These are phyloP conservation scores for Andrena fulva DNA, from an alignment of 2,888 invertebrate genomes.

Conservation along the genomic window DNA sequence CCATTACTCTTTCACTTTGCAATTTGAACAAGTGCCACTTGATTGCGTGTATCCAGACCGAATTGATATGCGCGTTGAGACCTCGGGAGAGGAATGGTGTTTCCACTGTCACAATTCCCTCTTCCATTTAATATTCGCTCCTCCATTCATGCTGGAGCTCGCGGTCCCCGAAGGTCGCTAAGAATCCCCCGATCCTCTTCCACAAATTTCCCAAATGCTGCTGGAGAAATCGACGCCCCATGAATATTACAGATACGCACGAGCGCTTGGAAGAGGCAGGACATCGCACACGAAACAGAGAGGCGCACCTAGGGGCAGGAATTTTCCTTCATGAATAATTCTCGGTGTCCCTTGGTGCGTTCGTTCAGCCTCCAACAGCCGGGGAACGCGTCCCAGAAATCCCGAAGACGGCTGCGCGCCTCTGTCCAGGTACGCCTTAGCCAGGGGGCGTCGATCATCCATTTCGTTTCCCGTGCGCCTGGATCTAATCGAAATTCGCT, in stretches of 20 bases:
- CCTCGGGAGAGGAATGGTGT: too few species aligned
- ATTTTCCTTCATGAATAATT: constrained; percentile 78
- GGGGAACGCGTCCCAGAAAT: constrained; percentile 71
- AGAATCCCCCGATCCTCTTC: constrained; percentile 6
- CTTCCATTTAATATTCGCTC: too few species aligned
- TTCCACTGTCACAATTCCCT: too few species aligned
- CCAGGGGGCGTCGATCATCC: constrained; percentile 63
- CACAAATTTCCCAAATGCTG: constrained; percentile 27
- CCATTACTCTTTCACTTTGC: too few species aligned
- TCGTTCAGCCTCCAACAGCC: constrained; percentile 60
- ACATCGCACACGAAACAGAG: constrained; percentile 47
- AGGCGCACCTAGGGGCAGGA: constrained; percentile 36
- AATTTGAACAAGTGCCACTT: too few species aligned
- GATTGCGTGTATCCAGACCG: too few species aligned
- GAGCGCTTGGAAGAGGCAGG: constrained; percentile 15
- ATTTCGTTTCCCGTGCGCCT: constrained; percentile 40
- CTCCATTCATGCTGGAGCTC: not conserved
- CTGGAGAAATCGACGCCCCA: constrained; percentile 19
- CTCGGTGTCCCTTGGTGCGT: constrained; percentile 65
- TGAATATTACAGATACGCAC: constrained; percentile 50
- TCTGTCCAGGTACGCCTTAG: constrained; percentile 28
- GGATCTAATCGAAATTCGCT: constrained; percentile 66
- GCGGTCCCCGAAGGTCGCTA: not conserved
- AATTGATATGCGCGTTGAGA: too few species aligned
- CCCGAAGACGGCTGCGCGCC: constrained; percentile 54